phyloP scores from a whole-genome alignment of 1,140 invertebrate species.

The Conus ventricosus region DNA sequence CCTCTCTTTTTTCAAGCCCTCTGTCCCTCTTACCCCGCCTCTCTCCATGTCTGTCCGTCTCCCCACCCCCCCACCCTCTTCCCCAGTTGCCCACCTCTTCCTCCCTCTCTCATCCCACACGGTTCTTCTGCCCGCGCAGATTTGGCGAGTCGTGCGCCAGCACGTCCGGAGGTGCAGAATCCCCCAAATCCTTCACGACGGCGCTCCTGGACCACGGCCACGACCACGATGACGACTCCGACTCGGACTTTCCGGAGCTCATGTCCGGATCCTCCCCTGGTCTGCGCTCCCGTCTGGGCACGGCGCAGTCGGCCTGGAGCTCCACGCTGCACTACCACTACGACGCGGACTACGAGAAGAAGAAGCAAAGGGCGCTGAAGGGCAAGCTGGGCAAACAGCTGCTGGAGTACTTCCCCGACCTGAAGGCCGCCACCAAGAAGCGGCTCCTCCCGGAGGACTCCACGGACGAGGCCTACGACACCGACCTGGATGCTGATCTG shows the following conservation, averaged over 20 bases:
- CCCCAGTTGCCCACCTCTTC: not conserved
- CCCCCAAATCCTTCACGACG: not conserved
- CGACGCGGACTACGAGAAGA: constrained; percentile 15
- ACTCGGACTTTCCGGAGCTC: not conserved
- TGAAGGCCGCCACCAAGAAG: not conserved
- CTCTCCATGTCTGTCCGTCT: too few species aligned
- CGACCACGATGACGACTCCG: not conserved
- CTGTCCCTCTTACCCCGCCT: too few species aligned
- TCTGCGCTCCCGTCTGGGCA: not conserved
- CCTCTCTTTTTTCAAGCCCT: too few species aligned
- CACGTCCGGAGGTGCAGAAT: not conserved
- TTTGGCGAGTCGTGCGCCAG: constrained; percentile 13
- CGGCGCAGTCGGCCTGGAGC: not conserved
- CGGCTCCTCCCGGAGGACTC: not conserved
- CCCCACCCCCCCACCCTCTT: not conserved
- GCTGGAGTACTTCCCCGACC: constrained; percentile 12
- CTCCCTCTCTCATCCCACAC: too few species aligned
- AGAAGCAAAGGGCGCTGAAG: constrained; percentile 15
- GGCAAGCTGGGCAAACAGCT: constrained; percentile 20
- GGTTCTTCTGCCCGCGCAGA: not conserved
- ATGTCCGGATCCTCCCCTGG: not conserved
- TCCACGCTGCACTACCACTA: not conserved
- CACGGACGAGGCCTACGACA: constrained; percentile 16
- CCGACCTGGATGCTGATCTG: constrained; percentile 3
- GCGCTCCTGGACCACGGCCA: not conserved